Conservation (phyloP, 1,140 invertebrate species). For the Drosophila kurseongensis region DNA sequence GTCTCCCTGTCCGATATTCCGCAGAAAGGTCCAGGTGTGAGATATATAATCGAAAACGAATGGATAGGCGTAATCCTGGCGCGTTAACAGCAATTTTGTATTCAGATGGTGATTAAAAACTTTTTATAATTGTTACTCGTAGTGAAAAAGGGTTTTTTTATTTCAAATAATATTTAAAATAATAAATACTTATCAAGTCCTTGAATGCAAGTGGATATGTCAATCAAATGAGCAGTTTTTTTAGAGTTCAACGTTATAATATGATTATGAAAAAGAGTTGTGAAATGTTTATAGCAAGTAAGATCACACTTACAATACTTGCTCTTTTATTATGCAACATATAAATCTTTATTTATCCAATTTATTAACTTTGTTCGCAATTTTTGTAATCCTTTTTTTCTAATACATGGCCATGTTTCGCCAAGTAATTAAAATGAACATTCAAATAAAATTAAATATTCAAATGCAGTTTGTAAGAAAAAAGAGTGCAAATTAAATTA, state of each 20-base stretch:
- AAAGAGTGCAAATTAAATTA: slow-evolving; percentile 39
- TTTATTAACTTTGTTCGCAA: slow-evolving; percentile 20
- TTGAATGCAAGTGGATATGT: too few species aligned
- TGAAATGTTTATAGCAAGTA: too few species aligned
- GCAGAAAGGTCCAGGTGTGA: slow-evolving; percentile 25
- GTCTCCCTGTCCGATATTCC: slow-evolving; percentile 22
- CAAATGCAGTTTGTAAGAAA: slow-evolving; percentile 10
- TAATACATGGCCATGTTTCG: neutral
- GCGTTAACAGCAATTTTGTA: slow-evolving; percentile 31
- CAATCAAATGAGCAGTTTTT: too few species aligned
- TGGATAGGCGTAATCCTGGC: slow-evolving; percentile 15
- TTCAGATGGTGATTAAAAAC: slow-evolving; percentile 9
- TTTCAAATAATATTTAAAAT: neutral
- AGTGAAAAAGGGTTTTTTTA: neutral
- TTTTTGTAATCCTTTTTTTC: slow-evolving; percentile 23
- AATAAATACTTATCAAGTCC: neutral
- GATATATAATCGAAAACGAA: slow-evolving; percentile 14
- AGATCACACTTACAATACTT: neutral
- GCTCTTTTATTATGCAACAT: neutral
- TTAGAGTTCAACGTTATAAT: too few species aligned
- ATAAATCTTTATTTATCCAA: slow-evolving; percentile 20
- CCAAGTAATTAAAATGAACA: slow-evolving; percentile 38
- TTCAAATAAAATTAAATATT: slow-evolving; percentile 26
- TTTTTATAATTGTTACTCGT: neutral
- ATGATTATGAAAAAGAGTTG: too few species aligned